A percentile compares a stretch with the other conserved stretches of the same genome.
Evolutionary conservation across 2,797 vertebrate genomes (phyloP).

Genomic region (Typhlichthys subterraneus): DNA sequence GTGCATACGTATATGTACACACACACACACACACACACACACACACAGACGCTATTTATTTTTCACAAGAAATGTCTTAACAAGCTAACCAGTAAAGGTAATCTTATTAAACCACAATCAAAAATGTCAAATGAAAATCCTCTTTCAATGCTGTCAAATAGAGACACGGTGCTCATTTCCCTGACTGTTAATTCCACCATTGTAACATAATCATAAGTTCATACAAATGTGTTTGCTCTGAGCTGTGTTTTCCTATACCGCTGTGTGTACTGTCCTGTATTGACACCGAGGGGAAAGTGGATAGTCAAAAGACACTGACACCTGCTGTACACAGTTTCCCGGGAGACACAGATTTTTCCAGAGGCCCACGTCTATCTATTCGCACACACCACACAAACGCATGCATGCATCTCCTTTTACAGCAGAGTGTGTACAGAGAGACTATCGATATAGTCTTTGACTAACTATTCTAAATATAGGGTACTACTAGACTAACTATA

Average conservation of each 20-base stretch:
- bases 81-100: neutral
- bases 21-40: neutral
- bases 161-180: neutral
- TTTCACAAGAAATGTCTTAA: neutral
- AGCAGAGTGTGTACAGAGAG: constrained; percentile 19
- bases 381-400: neutral
- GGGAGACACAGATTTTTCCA: constrained; percentile 23
- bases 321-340: constrained; percentile 18
- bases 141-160: neutral
- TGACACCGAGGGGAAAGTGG: constrained; percentile 15
- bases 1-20: neutral
- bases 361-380: neutral
- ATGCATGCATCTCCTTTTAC: constrained; percentile 24
- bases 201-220: constrained; percentile 18
- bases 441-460: no score
- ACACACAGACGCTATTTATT: no score
- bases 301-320: constrained; percentile 7
- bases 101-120: neutral
- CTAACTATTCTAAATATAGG: no score
- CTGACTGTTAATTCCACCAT: constrained; percentile 15
- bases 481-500: no score
- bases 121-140: constrained; percentile 8
- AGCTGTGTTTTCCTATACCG: constrained; percentile 23
- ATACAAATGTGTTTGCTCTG: constrained; percentile 13
- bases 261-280: constrained; percentile 17